These are phyloP conservation scores for Linnaemya vulpina DNA, from an alignment of 2,888 invertebrate species.

Conservation along the genomic window DNA sequence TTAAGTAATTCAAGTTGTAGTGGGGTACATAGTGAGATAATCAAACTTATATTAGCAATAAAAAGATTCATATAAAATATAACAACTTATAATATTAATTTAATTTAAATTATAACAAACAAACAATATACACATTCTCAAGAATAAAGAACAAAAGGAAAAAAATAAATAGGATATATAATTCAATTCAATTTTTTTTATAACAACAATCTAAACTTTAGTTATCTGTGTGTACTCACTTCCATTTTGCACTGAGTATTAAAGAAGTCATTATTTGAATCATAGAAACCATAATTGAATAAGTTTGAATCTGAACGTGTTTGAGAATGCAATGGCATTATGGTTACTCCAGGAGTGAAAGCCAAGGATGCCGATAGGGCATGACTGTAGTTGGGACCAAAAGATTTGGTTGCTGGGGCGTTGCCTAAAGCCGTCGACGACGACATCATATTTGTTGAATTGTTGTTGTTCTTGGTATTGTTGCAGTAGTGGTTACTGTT, in stretches of 20 bases:
- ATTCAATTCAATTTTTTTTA: conserved; percentile 41
- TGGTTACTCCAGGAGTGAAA: conserved; percentile 78
- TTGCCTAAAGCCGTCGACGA: conserved; percentile 54
- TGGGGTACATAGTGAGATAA: neutral
- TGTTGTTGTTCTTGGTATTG: conserved; percentile 31
- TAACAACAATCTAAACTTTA: conserved; percentile 41
- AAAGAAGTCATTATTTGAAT: conserved; percentile 59
- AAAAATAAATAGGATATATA: conserved; percentile 27
- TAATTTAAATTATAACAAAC: conserved; percentile 39
- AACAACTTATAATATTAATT: conserved; percentile 69
- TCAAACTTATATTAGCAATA: conserved; percentile 14
- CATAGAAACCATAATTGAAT: conserved; percentile 74
- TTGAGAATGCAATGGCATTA: conserved; percentile 74
- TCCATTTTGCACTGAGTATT: conserved; percentile 77
- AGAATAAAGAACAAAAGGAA: conserved; percentile 59
- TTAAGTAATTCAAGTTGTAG: no score
- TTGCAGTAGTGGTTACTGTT: conserved; percentile 39
- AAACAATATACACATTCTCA: neutral
- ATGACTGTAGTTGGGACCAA: conserved; percentile 76
- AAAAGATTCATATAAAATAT: conserved; percentile 22
- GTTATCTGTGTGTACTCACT: conserved; percentile 76
- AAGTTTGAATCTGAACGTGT: conserved; percentile 62
- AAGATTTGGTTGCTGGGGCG: conserved; percentile 54
- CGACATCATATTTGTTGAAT: conserved; percentile 50
- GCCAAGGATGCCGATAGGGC: conserved; percentile 79